Evolutionary conservation across 2,888 invertebrate species (phyloP), one percentile per base, ranked within the genome.

Genomic region (Octonoba sinensis): DNA sequence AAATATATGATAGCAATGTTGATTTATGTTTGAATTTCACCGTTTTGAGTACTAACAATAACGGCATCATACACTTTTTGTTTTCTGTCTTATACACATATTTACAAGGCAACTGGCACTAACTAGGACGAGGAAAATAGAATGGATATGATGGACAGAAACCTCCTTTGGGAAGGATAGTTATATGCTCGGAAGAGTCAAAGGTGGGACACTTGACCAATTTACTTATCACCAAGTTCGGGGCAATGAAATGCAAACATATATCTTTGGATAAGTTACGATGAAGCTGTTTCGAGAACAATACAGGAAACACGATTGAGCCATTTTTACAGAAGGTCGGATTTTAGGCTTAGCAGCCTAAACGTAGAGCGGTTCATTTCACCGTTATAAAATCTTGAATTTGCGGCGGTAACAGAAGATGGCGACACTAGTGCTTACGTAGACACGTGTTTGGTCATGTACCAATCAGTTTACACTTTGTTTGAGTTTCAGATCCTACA

Each of bases 1-100:
- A 83, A 83, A 83, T 83, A 83, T 83, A 83, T 78, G 77, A 78
- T 83, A 78, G 83, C 83, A 78, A 78, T 83, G 77, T 83, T 69
- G 74, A 74, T 78, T 74, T 77, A 78, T 73, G 77, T 78, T 56
- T 76, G 75, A 74, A 73, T 66, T 73, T 64, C 69, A 78, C 77
- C 83, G 73, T 83, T 70, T 74, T 83, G 73, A 83, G 70, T 83
- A 83, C 83, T 83, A 78, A 78, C 83, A 78, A 60, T 60, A 77
- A 83, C 74, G 82, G 82, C 73, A 49, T 60, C 69, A 70, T 73
- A 81, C 71, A 72, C 24, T 62, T 57, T 81, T 54, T 27, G 65
- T 75, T 47, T 51, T 36, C 36, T 36, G 36, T 73, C 62, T 69
- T 83, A 78, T 83, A 78, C 78, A 83, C 77, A 83, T 83, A 83